Base-by-base conservation (phyloP, 2,888 invertebrate species). In the Entomobrya multifasciata region DNA sequence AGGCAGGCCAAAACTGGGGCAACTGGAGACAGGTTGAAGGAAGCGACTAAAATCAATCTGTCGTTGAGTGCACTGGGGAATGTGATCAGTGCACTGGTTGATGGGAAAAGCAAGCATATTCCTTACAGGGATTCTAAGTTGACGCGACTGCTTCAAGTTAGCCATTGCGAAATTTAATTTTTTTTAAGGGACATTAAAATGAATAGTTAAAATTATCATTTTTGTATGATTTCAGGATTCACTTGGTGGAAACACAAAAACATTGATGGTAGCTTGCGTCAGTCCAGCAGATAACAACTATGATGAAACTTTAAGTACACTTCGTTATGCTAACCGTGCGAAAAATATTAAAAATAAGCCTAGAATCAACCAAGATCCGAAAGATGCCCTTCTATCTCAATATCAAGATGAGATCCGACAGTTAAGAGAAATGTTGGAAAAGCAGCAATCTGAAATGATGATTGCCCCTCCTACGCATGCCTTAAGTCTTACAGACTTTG, bases 41-140 rank as follows among this genome's bases (percentile, higher is more conserved):
- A 97, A 93, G 97, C 97, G 0, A 96, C 96, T 0, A 97, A 97
- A 93, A 97, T 97, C 86, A 97, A 97, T 93, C 92, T 97, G 72
- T 97, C 96, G 0, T 93, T 97, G 36, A 97, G 97, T 13, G 97
- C 97, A 0, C 93, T 97, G 70, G 97, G 96, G 1, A 97, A 97
- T 92, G 97, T 97, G 0, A 97, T 97, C 89, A 97, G 97, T 0
- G 97, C 97, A 0, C 92, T 97, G 78, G 97, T 95, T 65, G 97
- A 95, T 93, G 96, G 95, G 87, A 97, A 95, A 93, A 95, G 96
- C 55, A 96, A 95, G 92, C 96, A 96, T 92, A 94, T 96, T 60
- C 96, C 96, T 0, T 96, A 96, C 92, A 93, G 97, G 90, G 97
- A 97, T 92, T 97, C 97, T 17, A 97, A 97, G 92, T 93, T 97